Percentiles rank a stretch among this genome's conserved stretches.
phyloP scores from a whole-genome alignment of 2,888 invertebrate genomes.

The Myopa testacea region DNA sequence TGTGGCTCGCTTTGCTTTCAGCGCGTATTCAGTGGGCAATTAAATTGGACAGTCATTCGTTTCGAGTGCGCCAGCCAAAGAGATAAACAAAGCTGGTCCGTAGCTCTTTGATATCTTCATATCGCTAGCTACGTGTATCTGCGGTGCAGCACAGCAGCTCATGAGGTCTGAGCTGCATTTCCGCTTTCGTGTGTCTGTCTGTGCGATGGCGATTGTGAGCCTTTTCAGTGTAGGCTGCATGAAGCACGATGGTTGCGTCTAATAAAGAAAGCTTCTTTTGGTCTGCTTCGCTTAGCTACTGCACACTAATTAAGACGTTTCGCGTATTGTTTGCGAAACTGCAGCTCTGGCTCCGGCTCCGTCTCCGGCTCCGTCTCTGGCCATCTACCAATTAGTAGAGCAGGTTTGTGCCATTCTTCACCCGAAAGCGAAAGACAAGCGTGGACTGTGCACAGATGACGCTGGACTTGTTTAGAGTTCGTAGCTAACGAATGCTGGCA shows the following conservation, averaged over 20 bases:
- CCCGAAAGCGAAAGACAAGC: too few species aligned
- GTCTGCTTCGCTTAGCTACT: not conserved
- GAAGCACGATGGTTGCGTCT: not conserved
- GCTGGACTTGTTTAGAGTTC: too few species aligned
- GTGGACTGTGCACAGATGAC: too few species aligned
- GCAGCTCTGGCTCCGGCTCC: not conserved
- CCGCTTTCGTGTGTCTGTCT: not conserved
- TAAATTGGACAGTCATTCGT: conserved; percentile 16
- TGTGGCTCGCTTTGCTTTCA: not conserved
- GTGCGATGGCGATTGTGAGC: not conserved
- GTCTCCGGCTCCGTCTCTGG: too few species aligned
- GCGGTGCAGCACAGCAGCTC: not conserved
- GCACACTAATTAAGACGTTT: conserved; percentile 25
- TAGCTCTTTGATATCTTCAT: conserved; percentile 17
- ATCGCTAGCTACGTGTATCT: not conserved
- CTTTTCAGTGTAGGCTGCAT: conserved; percentile 6
- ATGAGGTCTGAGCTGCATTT: not conserved
- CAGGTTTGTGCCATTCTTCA: not conserved
- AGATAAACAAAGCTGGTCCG: conserved; percentile 11
- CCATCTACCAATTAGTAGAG: not conserved
- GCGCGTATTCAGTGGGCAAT: conserved; percentile 3
- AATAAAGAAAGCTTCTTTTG: conserved; percentile 8
- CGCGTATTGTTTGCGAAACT: conserved; percentile 2
- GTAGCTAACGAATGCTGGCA: too few species aligned
- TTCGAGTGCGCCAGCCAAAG: not conserved